Percentiles rank a stretch among this genome's conserved stretches.
These are phyloP conservation scores for Rhagonycha lutea DNA, from an alignment of 2,888 invertebrate species.

Conservation along the genomic window DNA sequence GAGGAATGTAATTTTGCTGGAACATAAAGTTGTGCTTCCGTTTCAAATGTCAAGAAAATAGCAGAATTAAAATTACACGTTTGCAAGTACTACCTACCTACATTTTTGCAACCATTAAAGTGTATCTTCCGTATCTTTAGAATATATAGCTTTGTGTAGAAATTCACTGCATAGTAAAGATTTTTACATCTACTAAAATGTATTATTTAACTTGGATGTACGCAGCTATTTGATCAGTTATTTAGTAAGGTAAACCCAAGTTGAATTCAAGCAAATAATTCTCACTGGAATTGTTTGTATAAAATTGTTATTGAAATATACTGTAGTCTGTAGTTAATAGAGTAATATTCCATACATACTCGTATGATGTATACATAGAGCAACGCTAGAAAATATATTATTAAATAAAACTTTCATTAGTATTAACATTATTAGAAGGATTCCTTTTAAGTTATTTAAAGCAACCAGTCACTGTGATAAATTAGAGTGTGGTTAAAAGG, in stretches of 20 bases:
- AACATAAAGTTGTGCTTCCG: not conserved
- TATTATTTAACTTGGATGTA: not conserved
- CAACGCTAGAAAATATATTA: not conserved
- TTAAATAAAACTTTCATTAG: not conserved
- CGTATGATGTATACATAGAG: not conserved
- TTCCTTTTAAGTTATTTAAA: conserved; percentile 9
- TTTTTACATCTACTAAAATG: not conserved
- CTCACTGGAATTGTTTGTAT: not conserved
- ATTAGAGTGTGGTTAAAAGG: conserved; percentile 13
- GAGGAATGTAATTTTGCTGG: not conserved
- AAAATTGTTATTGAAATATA: not conserved
- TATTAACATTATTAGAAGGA: not conserved
- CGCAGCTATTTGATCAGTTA: not conserved
- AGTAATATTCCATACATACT: not conserved
- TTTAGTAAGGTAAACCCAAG: not conserved
- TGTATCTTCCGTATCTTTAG: not conserved
- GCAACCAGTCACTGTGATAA: conserved; percentile 6
- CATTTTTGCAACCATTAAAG: not conserved
- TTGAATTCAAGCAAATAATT: not conserved
- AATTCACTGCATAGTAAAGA: not conserved
- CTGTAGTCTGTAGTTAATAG: not conserved
- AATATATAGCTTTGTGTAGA: not conserved
- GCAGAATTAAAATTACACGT: not conserved
- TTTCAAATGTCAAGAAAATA: not conserved
- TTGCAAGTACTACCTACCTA: not conserved